A percentile compares a stretch with the other conserved stretches of the same genome.
These are phyloP conservation scores for Lepus europaeus DNA, from an alignment of 2,113 vertebrate species.

Conservation along the genomic window DNA sequence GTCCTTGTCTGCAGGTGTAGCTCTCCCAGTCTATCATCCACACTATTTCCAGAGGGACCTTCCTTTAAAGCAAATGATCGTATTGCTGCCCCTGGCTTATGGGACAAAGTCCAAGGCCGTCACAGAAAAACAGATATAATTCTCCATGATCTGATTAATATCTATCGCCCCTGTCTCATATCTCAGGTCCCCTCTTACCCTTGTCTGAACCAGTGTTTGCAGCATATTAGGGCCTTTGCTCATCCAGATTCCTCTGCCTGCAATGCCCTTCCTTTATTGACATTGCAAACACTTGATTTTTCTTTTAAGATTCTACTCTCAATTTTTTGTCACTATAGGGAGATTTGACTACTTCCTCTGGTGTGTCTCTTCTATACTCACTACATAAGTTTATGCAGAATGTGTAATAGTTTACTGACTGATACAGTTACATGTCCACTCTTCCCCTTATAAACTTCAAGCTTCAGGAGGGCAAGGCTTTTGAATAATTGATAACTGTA, in stretches of 20 bases:
- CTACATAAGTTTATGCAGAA: slow-evolving; percentile 24
- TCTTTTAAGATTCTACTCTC: slow-evolving; percentile 25
- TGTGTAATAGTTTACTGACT: not conserved
- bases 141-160: slow-evolving; percentile 47
- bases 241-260: slow-evolving; percentile 11
- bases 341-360: not conserved
- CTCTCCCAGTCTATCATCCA: not conserved
- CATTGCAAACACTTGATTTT: not conserved
- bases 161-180: slow-evolving; percentile 11
- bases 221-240: not conserved
- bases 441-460: not conserved
- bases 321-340: slow-evolving; percentile 6
- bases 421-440: slow-evolving; percentile 19
- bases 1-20: slow-evolving; percentile 16
- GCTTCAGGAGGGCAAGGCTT: slow-evolving; percentile 58
- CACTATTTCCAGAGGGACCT: not conserved
- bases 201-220: not conserved
- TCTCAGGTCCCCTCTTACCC: not conserved
- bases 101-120: slow-evolving; percentile 34
- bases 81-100: slow-evolving; percentile 12
- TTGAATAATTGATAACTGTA: slow-evolving; percentile 18
- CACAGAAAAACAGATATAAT: not conserved
- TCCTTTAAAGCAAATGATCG: slow-evolving; percentile 45
- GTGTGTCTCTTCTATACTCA: not conserved
- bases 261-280: slow-evolving; percentile 29